Base-by-base conservation (phyloP, 37 sponge, comb jelly and placozoan species). In the Corticium candelabrum region DNA sequence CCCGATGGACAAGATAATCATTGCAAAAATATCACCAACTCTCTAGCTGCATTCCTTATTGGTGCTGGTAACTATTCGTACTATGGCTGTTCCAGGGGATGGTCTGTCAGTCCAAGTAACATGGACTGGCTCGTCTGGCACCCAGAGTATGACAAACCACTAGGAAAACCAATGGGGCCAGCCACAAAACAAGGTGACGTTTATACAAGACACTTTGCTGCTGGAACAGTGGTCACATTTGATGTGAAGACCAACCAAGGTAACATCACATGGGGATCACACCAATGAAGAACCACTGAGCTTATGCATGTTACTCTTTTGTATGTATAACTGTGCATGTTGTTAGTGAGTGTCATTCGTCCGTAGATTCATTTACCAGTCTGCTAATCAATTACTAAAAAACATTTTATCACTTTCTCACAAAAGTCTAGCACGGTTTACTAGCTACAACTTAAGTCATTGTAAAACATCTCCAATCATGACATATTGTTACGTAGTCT, bases 11-110 rank as follows among this genome's bases (percentile, higher is more conserved):
- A 43, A 21, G 5, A 5, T 70, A 32, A 67, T 27, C 77, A 78
- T 68, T 34, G 31, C 40, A 69, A 81, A 1, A 80, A 81, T 35
- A 40, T 86, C 2, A 81, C 78, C 32, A 39, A 86, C 5, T 30
- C 73, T 31, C 35, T 86, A 29, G 86, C 86, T 34, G 82, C 86
- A 2, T 86, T 86, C 40, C 75, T 86, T 39, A 77, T 85, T 68
- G 85, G 76, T 68, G 82, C 82, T 33, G 78, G 82, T 3, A 36
- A 80, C 1, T 74, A 80, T 37, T 68, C 73, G 7, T 81, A 81
- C 39, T 81, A 67, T 76, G 82, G 78, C 4, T 86, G 82, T 32
- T 70, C 73, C 5, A 32, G 5, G 5, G 73, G 73, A 7, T 70
- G 73, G 73, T 4, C 7, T 35, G 73, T 34, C 5, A 15, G 21